phyloP scores from a whole-genome alignment of 1,140 invertebrate species.

The Palaemon carinicauda region DNA sequence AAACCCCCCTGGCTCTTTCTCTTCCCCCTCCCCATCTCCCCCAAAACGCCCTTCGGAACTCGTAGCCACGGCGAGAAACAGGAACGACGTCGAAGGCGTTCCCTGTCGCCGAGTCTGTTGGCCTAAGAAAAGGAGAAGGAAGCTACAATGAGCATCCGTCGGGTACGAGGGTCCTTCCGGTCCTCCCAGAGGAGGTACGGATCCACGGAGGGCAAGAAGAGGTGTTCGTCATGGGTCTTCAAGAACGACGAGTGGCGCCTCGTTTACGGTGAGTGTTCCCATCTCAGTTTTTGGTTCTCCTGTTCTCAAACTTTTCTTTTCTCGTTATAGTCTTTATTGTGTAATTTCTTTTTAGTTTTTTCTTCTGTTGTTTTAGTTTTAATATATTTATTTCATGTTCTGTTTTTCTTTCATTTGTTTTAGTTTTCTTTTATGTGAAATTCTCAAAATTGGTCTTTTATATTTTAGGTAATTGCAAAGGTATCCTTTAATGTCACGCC shows the following conservation, averaged over 20 bases:
- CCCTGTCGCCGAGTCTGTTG: neutral
- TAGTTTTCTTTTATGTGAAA: no score
- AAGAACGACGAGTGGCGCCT: slow-evolving; percentile 49
- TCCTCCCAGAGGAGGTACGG: slow-evolving; percentile 48
- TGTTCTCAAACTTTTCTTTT: neutral
- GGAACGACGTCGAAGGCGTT: neutral
- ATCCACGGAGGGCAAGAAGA: slow-evolving; percentile 34
- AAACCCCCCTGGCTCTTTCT: neutral
- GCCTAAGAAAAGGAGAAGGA: neutral
- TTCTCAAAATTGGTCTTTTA: no score
- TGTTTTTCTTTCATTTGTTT: neutral
- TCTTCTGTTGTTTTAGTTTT: neutral
- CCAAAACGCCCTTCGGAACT: neutral
- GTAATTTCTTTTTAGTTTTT: neutral
- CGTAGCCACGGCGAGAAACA: neutral
- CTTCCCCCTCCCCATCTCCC: neutral
- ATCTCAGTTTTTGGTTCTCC: neutral
- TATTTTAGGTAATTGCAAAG: no score
- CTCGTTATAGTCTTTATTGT: neutral
- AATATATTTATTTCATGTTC: no score
- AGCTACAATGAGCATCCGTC: slow-evolving; percentile 43
- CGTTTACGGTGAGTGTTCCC: slow-evolving; percentile 34
- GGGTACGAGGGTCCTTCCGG: slow-evolving; percentile 44
- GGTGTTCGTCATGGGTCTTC: slow-evolving; percentile 43
- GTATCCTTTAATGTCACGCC: no score